Base-by-base conservation (phyloP, 2,113 vertebrate species). In the Isichthys henryi region DNA sequence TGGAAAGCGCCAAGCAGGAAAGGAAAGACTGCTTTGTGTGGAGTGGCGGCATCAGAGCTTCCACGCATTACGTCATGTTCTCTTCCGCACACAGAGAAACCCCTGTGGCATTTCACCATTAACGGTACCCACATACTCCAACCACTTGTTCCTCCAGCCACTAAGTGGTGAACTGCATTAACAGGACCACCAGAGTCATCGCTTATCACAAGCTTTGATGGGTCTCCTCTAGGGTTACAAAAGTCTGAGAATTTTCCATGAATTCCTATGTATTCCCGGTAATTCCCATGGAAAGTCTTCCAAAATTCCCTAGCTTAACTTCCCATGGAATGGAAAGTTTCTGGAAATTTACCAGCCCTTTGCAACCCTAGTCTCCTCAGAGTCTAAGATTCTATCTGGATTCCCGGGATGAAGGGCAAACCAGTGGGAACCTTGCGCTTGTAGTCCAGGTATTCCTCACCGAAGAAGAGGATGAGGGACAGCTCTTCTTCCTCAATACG, bases 401-500 rank as follows among this genome's bases (percentile, higher is more conserved):
- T 97, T 46, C 98, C 98, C 86, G 95, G 96, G 93, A 99, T 99
- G 92, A 99, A 99, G 77, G 98, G 98, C 90, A 99, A 96, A 66
- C 98, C 97, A 0, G 97, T 97, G 3, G 97, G 95, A 88, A 99
- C 98, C 92, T 92, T 95, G 93, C 95, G 97, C 94, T 99, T 99
- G 91, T 99, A 99, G 87, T 96, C 96, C 91, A 99, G 92, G 88
- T 99, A 99, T 83, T 99, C 97, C 88, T 98, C 98, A 0, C 98
- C 97, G 0, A 99, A 99, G 91, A 99, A 99, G 90, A 99, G 97
- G 35, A 99, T 98, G 48, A 99, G 94, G 0, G 96, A 98, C 62
- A 98, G 95, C 91, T 99, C 98, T 93, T 99, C 98, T 89, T 99
- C 98, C 89, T 99, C 98, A 0, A 98, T 97, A 1, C 98, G 96